phyloP scores from a whole-genome alignment of 2,113 vertebrate species.

The Coregonus clupeaformis region DNA sequence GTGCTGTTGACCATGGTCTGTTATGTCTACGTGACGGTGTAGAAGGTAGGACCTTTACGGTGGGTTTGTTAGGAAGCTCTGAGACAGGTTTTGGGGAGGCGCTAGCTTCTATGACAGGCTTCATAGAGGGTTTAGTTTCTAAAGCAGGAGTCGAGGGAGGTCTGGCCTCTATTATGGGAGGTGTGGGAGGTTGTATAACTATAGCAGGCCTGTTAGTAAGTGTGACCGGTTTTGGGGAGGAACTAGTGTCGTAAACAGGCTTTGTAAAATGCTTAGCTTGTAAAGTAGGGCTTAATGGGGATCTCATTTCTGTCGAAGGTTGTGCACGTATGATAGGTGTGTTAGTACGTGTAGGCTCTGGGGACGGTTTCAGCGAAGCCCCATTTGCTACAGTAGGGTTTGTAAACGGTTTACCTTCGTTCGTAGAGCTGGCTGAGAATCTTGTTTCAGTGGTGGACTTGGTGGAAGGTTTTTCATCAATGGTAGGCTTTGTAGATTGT shows the following conservation, averaged over 20 bases:
- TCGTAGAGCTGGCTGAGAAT: slow-evolving; percentile 6
- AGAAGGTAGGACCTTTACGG: not conserved
- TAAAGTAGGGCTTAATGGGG: slow-evolving; percentile 22
- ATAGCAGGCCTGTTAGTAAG: too few species aligned
- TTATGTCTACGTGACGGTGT: not conserved
- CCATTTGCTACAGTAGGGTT: not conserved
- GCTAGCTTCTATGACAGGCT: not conserved
- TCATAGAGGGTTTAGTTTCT: slow-evolving; percentile 11
- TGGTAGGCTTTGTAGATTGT: slow-evolving; percentile 1
- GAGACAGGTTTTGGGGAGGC: too few species aligned
- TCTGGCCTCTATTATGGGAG: not conserved
- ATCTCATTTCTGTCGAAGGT: slow-evolving; percentile 6
- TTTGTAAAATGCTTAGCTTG: not conserved
- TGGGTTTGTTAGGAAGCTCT: too few species aligned
- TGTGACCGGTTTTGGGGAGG: not conserved
- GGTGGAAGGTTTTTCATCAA: slow-evolving; percentile 7
- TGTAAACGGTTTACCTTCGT: slow-evolving; percentile 14
- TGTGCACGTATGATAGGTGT: slow-evolving; percentile 11
- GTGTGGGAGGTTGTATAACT: not conserved
- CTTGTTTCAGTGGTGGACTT: slow-evolving; percentile 13
- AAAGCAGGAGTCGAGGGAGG: slow-evolving; percentile 18
- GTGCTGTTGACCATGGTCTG: too few species aligned
- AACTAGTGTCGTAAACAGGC: not conserved
- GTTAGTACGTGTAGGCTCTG: slow-evolving; percentile 6
- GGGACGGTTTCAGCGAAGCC: not conserved